Evolutionary conservation across 1,140 invertebrate species (phyloP).

Genomic region (Stegodyphus mimosarum): DNA sequence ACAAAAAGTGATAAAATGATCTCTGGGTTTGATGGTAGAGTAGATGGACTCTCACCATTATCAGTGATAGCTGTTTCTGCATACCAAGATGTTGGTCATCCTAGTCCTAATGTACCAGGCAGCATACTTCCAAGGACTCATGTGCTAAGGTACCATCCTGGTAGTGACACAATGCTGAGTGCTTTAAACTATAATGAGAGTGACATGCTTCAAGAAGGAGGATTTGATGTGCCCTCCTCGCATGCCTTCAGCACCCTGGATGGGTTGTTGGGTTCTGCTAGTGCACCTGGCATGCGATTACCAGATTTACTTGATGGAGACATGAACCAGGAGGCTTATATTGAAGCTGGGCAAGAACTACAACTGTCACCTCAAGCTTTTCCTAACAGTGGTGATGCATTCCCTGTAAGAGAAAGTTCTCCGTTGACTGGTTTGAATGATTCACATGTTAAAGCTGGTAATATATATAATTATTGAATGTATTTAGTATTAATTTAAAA

Average conservation of each 20-base stretch:
- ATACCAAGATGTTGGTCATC: constrained; percentile 65
- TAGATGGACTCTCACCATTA: constrained; percentile 64
- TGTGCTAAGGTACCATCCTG: constrained; percentile 48
- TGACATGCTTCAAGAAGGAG: constrained; percentile 67
- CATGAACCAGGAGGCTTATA: constrained; percentile 72
- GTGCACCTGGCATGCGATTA: constrained; percentile 65
- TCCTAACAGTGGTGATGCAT: constrained; percentile 76
- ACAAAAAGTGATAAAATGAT: constrained; percentile 59
- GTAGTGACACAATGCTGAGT: constrained; percentile 69
- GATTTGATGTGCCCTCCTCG: constrained; percentile 66
- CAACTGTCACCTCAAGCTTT: constrained; percentile 78
- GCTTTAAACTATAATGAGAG: constrained; percentile 68
- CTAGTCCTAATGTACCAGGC: constrained; percentile 64
- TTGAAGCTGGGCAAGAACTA: constrained; percentile 67
- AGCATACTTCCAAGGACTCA: constrained; percentile 59
- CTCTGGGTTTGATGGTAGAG: constrained; percentile 53
- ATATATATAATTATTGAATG: too few species aligned
- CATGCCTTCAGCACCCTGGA: constrained; percentile 66
- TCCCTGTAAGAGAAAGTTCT: constrained; percentile 68
- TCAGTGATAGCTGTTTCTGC: constrained; percentile 64
- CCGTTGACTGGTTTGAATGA: constrained; percentile 30
- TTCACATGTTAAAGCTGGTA: constrained; percentile 27
- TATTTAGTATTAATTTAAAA: too few species aligned
- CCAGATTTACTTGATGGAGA: constrained; percentile 81
- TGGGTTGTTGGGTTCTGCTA: constrained; percentile 66